Evolutionary conservation across 2,888 invertebrate genomes (phyloP), one percentile per base, ranked within the genome.

Genomic region (Fragum sueziense): DNA sequence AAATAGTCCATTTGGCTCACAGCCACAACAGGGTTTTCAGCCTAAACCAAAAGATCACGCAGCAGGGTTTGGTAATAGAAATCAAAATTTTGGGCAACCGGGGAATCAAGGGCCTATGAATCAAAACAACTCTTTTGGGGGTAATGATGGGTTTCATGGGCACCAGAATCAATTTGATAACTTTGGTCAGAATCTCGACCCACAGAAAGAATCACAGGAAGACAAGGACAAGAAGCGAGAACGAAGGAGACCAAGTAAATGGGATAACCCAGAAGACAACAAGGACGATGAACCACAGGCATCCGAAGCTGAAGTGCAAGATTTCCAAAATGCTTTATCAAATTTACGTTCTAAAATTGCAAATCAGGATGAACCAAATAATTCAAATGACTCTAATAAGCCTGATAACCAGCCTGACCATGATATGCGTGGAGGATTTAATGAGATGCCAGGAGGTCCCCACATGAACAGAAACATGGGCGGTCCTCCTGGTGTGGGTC

Each of bases 211-310:
- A 25, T 69, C 73, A 57, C 75, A 62, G 29, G 82, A 82, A 29
- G 78, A 82, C 25, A 76, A 76, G 33, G 82, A 82, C 37, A 75
- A 75, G 29, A 86, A 83, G 68, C 75, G 87, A 68, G 87, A 87
- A 74, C 82, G 88, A 61, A 80, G 86, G 33, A 79, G 88, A 37
- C 88, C 88, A 22, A 87, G 87, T 68, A 89, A 89, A 69, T 88
- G 88, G 85, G 88, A 88, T 51, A 87, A 75, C 27, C 87, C 88
- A 17, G 81, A 85, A 22, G 87, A 86, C 9, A 70, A 62, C 25
- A 82, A 82, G 33, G 76, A 76, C 0, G 70, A 70, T 62, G 84
- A 80, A n/a, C 37, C 73, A 68, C 57, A 74, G 29, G 33, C 76
- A 33, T 65, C 79, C 34, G 84, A 84, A 33, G 54, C 76, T 37